These are phyloP conservation scores for Eulacestoma nigropectus DNA, from an alignment of 2,113 vertebrate genomes.

Conservation along the genomic window DNA sequence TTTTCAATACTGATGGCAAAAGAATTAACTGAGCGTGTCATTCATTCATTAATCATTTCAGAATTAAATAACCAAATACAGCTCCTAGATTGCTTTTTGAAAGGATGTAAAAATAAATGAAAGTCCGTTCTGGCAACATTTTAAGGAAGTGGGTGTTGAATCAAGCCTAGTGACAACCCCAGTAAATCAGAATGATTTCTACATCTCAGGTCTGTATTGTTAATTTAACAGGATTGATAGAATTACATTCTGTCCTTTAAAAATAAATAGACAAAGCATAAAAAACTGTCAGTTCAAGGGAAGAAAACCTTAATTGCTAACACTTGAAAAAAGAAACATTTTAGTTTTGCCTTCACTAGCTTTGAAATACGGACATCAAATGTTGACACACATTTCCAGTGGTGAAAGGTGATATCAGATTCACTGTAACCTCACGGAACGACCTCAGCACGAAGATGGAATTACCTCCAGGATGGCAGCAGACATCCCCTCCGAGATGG, in stretches of 20 bases:
- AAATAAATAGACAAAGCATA: background rate
- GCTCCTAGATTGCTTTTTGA: slow-evolving; percentile 16
- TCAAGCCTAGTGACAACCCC: background rate
- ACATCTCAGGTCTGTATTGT: background rate
- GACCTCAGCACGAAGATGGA: background rate
- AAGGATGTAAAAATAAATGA: slow-evolving; percentile 26
- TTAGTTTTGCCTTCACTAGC: background rate
- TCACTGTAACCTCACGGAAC: background rate
- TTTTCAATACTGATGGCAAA: slow-evolving; percentile 15
- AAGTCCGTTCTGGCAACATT: background rate
- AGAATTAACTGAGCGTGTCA: background rate
- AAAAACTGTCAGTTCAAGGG: background rate
- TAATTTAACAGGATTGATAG: background rate
- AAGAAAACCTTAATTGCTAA: background rate
- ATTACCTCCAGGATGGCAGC: slow-evolving; percentile 93
- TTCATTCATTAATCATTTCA: slow-evolving; percentile 12
- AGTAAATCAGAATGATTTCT: slow-evolving; percentile 26
- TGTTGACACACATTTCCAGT: background rate
- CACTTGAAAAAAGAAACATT: background rate
- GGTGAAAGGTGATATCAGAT: background rate
- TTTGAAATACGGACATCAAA: background rate
- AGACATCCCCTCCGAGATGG: slow-evolving; percentile 93
- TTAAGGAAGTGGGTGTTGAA: background rate
- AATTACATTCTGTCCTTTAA: background rate
- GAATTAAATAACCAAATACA: slow-evolving; percentile 23